Conservation (phyloP, 2,797 vertebrate species). For the Sarcophilus harrisii region DNA sequence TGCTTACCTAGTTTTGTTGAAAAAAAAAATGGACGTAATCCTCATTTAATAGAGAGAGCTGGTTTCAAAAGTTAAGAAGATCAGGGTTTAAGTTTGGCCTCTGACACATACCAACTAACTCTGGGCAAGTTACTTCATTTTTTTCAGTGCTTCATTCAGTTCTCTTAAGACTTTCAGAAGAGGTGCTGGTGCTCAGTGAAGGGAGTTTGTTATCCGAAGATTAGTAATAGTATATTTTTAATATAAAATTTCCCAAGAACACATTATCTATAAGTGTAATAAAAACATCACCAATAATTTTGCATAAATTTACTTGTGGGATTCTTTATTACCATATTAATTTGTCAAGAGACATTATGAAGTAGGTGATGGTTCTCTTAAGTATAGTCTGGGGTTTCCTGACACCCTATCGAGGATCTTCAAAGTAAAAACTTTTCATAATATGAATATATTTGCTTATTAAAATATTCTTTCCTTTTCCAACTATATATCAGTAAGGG, state of each 20-base stretch:
- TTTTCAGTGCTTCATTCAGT: neutral
- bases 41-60: neutral
- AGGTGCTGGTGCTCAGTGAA: neutral
- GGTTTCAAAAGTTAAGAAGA: neutral
- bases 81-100: neutral
- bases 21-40: neutral
- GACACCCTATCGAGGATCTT: neutral
- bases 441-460: neutral
- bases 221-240: neutral
- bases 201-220: neutral
- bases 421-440: neutral
- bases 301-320: slow-evolving; percentile 26
- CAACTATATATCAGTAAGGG: neutral
- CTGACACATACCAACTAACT: neutral
- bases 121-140: neutral
- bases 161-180: neutral
- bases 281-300: slow-evolving; percentile 21
- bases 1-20: slow-evolving; percentile 8
- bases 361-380: neutral
- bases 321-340: slow-evolving; percentile 24
- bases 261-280: slow-evolving; percentile 34
- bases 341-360: neutral
- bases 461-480: no score
- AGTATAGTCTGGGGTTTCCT: neutral
- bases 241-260: slow-evolving; percentile 31